Conservation (phyloP, 2,888 invertebrate genomes). For the Urechis unicinctus region DNA sequence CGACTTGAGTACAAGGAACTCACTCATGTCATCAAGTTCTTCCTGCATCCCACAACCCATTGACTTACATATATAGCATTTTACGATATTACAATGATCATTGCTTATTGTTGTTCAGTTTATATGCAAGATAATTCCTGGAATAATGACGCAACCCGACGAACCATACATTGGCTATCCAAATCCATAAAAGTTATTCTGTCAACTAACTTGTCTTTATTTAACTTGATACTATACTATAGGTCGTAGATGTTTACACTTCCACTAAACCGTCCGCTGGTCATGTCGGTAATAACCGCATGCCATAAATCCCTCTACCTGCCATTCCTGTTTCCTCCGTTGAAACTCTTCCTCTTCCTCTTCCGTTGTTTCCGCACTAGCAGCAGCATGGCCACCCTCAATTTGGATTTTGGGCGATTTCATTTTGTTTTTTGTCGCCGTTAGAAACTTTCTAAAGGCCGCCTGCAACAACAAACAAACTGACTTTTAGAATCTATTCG, state of each 20-base stretch:
- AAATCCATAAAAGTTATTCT: too few relatives aligned
- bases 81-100: background rate
- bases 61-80: background rate
- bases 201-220: too few relatives aligned
- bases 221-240: too few relatives aligned
- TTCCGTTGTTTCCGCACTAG: background rate
- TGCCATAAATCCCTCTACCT: too few relatives aligned
- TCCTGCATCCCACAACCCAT: conserved; percentile 13
- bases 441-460: conserved; percentile 24
- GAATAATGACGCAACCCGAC: background rate
- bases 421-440: conserved; percentile 20
- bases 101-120: background rate
- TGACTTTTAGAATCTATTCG: too few relatives aligned
- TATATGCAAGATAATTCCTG: too few relatives aligned
- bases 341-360: conserved; percentile 21
- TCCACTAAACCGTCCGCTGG: too few relatives aligned
- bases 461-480: too few relatives aligned
- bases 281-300: too few relatives aligned
- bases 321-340: conserved; percentile 23
- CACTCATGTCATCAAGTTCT: conserved; percentile 25
- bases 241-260: too few relatives aligned
- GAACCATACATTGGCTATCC: too few relatives aligned
- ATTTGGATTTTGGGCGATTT: conserved; percentile 11
- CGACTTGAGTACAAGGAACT: conserved; percentile 24
- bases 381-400: background rate